Percentiles rank a stretch among this genome's conserved stretches.
These are phyloP conservation scores for Acanthosepion pharaonis DNA, from an alignment of 2,888 invertebrate genomes.

Conservation along the genomic window DNA sequence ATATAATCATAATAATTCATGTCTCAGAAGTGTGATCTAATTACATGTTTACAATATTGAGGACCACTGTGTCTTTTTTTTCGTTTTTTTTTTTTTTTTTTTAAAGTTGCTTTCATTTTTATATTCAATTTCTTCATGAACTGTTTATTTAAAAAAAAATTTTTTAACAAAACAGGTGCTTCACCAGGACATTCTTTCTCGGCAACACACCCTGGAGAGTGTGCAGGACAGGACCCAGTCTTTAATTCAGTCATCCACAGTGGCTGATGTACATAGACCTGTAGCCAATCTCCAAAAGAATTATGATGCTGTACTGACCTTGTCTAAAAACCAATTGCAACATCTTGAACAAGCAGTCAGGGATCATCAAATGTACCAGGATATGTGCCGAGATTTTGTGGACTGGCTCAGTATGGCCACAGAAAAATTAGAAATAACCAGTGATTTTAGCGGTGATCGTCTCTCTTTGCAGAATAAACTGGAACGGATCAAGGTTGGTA, in stretches of 20 bases:
- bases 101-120: no score
- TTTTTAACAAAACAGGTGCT: conserved; percentile 76
- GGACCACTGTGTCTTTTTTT: no score
- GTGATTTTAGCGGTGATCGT: conserved; percentile 78
- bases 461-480: conserved; percentile 79
- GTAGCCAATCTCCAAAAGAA: conserved; percentile 66
- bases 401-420: conserved; percentile 81
- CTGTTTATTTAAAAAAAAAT: background rate
- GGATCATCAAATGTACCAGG: conserved; percentile 87
- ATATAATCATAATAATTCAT: no score
- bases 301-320: conserved; percentile 65
- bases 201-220: conserved; percentile 89
- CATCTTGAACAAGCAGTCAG: conserved; percentile 90
- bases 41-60: background rate
- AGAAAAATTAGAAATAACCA: conserved; percentile 67
- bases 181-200: conserved; percentile 87
- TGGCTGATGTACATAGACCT: conserved; percentile 67
- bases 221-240: conserved; percentile 86
- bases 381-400: conserved; percentile 83
- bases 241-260: conserved; percentile 75
- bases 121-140: no score
- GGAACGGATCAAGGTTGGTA: conserved; percentile 68
- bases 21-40: no score
- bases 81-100: no score
- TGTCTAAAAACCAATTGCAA: conserved; percentile 81